These are phyloP conservation scores for Cheilinus undulatus DNA, from an alignment of 2,113 vertebrate species.

Conservation along the genomic window DNA sequence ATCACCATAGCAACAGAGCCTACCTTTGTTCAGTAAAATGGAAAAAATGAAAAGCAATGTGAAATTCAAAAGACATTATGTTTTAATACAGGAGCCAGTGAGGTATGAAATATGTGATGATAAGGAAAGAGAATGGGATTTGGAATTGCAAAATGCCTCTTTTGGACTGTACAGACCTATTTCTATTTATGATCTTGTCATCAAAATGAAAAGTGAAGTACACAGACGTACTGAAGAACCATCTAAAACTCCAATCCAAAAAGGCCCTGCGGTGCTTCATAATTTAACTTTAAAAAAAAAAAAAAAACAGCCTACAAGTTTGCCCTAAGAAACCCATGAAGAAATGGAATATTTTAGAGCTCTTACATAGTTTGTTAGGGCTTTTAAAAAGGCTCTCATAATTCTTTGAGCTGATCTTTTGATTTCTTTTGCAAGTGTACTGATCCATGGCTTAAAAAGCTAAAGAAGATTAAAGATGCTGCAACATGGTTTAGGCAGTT, in stretches of 20 bases:
- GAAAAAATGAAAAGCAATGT: conserved; percentile 70
- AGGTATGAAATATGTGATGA: conserved; percentile 70
- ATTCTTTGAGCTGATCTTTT: conserved; percentile 40
- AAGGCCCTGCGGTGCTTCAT: conserved; percentile 40
- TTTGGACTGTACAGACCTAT: conserved; percentile 47
- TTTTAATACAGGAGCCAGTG: conserved; percentile 68
- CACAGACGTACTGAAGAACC: conserved; percentile 19
- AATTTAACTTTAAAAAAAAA: conserved; percentile 48
- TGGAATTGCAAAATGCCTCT: conserved; percentile 54
- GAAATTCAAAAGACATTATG: conserved; percentile 73
- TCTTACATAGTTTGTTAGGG: conserved; percentile 53
- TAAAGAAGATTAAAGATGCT: conserved; percentile 43
- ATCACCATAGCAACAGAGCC: conserved; percentile 73
- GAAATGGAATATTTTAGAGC: conserved; percentile 42
- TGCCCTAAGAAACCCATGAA: conserved; percentile 16
- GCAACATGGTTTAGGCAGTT: conserved; percentile 13
- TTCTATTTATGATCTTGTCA: conserved; percentile 64
- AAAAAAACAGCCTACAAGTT: conserved; percentile 36
- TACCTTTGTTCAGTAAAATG: conserved; percentile 68
- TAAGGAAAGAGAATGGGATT: conserved; percentile 60
- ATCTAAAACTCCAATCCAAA: conserved; percentile 17
- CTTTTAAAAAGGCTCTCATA: conserved; percentile 28
- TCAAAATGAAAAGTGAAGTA: conserved; percentile 48
- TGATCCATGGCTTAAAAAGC: conserved; percentile 47
- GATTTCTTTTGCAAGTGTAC: conserved; percentile 54